Base-by-base conservation (phyloP, 2,113 vertebrate genomes). In the Barnardius zonarius region DNA sequence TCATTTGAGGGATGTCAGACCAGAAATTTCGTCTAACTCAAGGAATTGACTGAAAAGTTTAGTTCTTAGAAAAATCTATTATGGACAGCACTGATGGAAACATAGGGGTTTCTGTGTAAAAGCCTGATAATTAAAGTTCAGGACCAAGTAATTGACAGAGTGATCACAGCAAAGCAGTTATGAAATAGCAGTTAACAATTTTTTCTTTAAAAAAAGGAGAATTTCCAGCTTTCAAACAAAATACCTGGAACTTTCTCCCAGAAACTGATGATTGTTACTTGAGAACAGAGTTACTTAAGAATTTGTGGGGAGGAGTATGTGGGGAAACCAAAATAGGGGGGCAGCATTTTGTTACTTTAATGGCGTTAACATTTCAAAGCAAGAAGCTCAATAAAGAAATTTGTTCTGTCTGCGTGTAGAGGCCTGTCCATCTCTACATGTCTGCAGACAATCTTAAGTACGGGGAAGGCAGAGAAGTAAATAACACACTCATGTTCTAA, bases 401-500 rank as follows among this genome's bases (percentile, higher is more conserved):
- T 83, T 95, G 37, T 95, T 87, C 68, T 41, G 12, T 23, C 13
- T 43, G 2, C 62, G 17, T 85, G 41, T 68, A 90, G 35, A 51
- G 35, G 6, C 15, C 28, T 66, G 12, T 68, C 48, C 12, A 63
- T 76, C 24, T 91, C 44, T 82, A 20, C 27, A 18, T n/a, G 88
- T 70, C 70, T 96, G 81, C 76, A 93, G 87, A 73, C 31, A 77
- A 17, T 93, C 35, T 86, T 91, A 48, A 80, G 39, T 77, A 43
- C 43, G 43, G 31, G 24, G 13, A 44, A 75, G 39, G 87, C 27
- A 74, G 33, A 88, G 37, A n/a, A 90, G 13, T 28, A 93, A 22
- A 63, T 69, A 91, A 94, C 77, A 63, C 6, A 23, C 6, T 97
- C 81, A 86, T 44, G 37, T 92, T 88, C 83, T 95, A 92, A 95